These are phyloP conservation scores for Lochmaea capreae DNA, from an alignment of 2,888 invertebrate genomes.

Conservation along the genomic window DNA sequence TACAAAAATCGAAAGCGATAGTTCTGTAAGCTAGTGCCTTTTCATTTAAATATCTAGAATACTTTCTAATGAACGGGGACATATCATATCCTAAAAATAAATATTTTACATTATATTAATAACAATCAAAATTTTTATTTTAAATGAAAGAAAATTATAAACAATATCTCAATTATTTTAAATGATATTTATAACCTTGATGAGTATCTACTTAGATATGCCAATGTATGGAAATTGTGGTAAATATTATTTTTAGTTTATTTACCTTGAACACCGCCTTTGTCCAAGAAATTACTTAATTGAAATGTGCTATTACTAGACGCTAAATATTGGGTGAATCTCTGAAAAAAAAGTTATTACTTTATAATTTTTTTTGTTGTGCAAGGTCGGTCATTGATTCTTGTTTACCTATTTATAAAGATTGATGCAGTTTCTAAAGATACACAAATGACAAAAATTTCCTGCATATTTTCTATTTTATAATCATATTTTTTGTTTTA, in stretches of 20 bases:
- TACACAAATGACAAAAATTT: too few relatives aligned
- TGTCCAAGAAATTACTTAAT: conserved; percentile 97
- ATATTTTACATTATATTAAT: too few relatives aligned
- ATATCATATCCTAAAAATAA: conserved; percentile 64
- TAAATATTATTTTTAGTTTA: conserved; percentile 2
- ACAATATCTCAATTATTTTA: conserved; percentile 31
- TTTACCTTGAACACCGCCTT: conserved; percentile 96
- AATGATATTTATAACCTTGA: background rate
- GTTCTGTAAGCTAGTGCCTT: conserved; percentile 98
- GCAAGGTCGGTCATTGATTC: background rate
- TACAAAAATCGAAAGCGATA: conserved; percentile 99
- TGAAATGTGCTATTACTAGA: conserved; percentile 99
- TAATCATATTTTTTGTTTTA: too few relatives aligned
- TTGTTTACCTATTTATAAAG: conserved; percentile 21
- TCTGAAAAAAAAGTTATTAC: conserved; percentile 73
- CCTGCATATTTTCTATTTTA: too few relatives aligned
- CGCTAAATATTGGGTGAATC: conserved; percentile 99
- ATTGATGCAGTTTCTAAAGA: too few relatives aligned
- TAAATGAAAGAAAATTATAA: too few relatives aligned
- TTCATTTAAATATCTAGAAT: conserved; percentile 98
- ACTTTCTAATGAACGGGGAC: conserved; percentile 97
- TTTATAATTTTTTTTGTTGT: background rate
- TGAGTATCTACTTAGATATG: background rate
- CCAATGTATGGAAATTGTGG: background rate
- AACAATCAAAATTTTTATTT: background rate